phyloP scores from a whole-genome alignment of 2,797 vertebrate species.

The Chaetophractus vellerosus region DNA sequence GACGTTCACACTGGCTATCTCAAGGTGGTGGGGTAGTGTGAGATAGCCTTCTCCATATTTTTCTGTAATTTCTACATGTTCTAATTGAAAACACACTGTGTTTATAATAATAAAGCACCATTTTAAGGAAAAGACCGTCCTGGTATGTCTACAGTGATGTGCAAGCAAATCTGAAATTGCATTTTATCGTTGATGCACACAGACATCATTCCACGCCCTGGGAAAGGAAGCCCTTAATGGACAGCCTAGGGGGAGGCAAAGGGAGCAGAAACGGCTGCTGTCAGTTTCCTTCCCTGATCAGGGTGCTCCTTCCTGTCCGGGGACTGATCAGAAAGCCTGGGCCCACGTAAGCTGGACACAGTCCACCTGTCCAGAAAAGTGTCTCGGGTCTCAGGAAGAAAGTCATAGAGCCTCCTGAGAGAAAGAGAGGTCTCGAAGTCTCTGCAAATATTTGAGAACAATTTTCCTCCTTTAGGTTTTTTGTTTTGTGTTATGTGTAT shows the following conservation, averaged over 20 bases:
- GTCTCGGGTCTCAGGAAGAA: neutral
- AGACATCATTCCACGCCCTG: neutral
- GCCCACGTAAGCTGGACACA: neutral
- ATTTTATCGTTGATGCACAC: neutral
- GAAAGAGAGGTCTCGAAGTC: neutral
- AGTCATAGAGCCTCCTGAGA: neutral
- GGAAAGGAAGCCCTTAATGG: neutral
- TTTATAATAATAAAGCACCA: neutral
- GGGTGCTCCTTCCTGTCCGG: neutral
- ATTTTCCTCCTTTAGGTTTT: neutral
- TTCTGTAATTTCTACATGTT: neutral
- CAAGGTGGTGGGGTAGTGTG: neutral
- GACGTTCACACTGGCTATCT: slow-evolving; percentile 7
- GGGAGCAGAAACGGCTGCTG: neutral
- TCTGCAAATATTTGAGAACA: neutral
- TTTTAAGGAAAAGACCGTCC: neutral
- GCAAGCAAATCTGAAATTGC: neutral
- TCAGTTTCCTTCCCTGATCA: neutral
- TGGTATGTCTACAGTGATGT: neutral
- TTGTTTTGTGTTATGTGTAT: neutral
- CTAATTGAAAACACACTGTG: neutral
- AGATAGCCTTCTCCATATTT: neutral
- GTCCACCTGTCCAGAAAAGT: neutral
- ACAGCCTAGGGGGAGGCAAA: neutral
- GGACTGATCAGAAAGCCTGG: neutral